These are phyloP conservation scores for Drosophila pegasa DNA, from an alignment of 2,888 invertebrate species.

Conservation along the genomic window DNA sequence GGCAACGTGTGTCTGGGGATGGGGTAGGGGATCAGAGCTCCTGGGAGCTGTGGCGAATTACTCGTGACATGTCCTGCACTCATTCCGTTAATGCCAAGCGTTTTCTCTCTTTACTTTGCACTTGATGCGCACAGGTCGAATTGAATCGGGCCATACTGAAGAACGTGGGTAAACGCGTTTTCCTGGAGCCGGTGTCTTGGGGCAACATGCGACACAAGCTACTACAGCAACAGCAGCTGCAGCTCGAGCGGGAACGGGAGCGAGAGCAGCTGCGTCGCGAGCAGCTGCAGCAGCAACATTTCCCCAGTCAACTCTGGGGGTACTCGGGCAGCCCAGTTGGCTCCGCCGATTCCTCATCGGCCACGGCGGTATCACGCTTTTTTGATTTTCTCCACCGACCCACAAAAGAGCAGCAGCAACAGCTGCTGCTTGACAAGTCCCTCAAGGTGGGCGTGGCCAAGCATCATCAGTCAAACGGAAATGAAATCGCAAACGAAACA, in stretches of 20 bases:
- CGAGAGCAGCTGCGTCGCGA: slow-evolving; percentile 53
- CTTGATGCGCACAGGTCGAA: slow-evolving; percentile 85
- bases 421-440: slow-evolving; percentile 58
- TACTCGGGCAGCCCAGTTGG: slow-evolving; percentile 17
- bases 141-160: slow-evolving; percentile 91
- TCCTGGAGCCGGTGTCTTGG: slow-evolving; percentile 42
- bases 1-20: slow-evolving; percentile 10
- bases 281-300: slow-evolving; percentile 64
- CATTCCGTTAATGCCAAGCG: slow-evolving; percentile 54
- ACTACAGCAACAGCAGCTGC: slow-evolving; percentile 50
- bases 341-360: slow-evolving; percentile 15
- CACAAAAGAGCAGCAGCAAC: slow-evolving; percentile 25
- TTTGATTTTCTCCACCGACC: slow-evolving; percentile 68
- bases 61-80: slow-evolving; percentile 19
- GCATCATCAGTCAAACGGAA: slow-evolving; percentile 66
- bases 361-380: slow-evolving; percentile 48
- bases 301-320: slow-evolving; percentile 66
- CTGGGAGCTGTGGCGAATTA: slow-evolving; percentile 1
- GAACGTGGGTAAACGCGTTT: slow-evolving; percentile 90
- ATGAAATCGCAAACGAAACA: slow-evolving; percentile 74
- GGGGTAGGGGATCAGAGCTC: background rate
- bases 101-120: slow-evolving; percentile 40
- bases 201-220: slow-evolving; percentile 53
- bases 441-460: slow-evolving; percentile 54
- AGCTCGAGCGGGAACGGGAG: slow-evolving; percentile 32